phyloP scores from a whole-genome alignment of 1,140 invertebrate genomes.

The Brachionus rubens region DNA sequence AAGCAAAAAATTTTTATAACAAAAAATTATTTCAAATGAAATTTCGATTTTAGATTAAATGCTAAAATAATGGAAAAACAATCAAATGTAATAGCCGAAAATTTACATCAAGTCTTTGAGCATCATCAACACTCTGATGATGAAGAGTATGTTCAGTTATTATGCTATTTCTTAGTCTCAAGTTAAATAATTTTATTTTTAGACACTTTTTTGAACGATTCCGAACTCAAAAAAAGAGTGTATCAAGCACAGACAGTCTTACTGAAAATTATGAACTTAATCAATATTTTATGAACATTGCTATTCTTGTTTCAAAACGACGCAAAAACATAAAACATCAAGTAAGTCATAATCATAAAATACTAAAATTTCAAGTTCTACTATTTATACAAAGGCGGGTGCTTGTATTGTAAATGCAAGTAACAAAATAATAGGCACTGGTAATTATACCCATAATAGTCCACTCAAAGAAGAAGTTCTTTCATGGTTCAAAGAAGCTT shows the following conservation, averaged over 20 bases:
- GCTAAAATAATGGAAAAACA: too few relatives aligned
- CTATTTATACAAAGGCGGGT: conserved; percentile 69
- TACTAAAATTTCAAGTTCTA: not conserved
- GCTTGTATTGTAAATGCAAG: conserved; percentile 83
- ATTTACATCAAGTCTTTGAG: too few relatives aligned
- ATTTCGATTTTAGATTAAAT: too few relatives aligned
- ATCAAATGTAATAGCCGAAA: too few relatives aligned
- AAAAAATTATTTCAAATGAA: too few relatives aligned
- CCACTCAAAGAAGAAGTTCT: conserved; percentile 82
- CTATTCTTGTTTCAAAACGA: conserved; percentile 5
- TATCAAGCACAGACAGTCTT: conserved; percentile 12
- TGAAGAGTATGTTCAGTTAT: too few relatives aligned
- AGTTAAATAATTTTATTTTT: too few relatives aligned
- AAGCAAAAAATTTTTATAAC: too few relatives aligned
- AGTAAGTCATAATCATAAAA: not conserved
- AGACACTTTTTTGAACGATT: not conserved
- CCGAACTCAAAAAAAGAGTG: conserved; percentile 12
- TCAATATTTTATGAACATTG: conserved; percentile 45
- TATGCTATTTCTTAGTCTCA: too few relatives aligned
- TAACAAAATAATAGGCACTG: conserved; percentile 83
- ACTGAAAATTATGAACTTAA: conserved; percentile 35
- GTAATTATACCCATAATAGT: conserved; percentile 92
- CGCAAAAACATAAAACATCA: conserved; percentile 44
- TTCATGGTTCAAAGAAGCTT: conserved; percentile 72
- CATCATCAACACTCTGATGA: too few relatives aligned